These are phyloP conservation scores for Scortum barcoo DNA, from an alignment of 2,113 vertebrate species.

Conservation along the genomic window DNA sequence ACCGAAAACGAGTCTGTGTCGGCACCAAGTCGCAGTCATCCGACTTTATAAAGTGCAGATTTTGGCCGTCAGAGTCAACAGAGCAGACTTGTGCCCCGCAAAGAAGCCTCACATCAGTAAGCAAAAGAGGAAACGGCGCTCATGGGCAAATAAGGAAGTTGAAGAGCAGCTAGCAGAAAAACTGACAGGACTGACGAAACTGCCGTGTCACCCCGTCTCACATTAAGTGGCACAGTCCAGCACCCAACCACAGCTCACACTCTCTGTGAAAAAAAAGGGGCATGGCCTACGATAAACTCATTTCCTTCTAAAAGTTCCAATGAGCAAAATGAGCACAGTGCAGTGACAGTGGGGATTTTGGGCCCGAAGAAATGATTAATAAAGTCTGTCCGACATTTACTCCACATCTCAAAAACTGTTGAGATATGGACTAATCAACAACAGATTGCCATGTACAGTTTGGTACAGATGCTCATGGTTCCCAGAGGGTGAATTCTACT, in stretches of 20 bases:
- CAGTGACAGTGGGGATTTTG: not conserved
- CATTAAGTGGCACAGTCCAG: constrained; percentile 35
- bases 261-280: too few relatives aligned
- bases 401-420: too few relatives aligned
- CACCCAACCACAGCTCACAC: constrained; percentile 12
- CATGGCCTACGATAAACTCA: not conserved
- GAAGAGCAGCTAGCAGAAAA: constrained; percentile 54
- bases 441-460: too few relatives aligned
- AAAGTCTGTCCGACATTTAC: too few relatives aligned
- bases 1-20: not conserved
- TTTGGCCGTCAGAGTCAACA: not conserved
- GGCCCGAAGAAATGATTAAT: not conserved
- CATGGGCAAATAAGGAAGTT: constrained; percentile 73
- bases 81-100: not conserved
- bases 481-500: too few relatives aligned
- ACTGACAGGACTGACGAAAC: constrained; percentile 66
- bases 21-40: not conserved
- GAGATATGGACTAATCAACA: too few relatives aligned
- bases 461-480: too few relatives aligned
- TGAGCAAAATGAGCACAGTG: not conserved
- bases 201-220: constrained; percentile 8
- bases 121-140: constrained; percentile 75
- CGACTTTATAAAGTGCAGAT: not conserved
- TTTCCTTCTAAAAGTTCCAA: constrained; percentile 30
- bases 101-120: not conserved